A percentile compares a stretch with the other conserved stretches of the same genome.
phyloP scores from a whole-genome alignment of 2,888 invertebrate genomes.

The Leucophora obtusa region DNA sequence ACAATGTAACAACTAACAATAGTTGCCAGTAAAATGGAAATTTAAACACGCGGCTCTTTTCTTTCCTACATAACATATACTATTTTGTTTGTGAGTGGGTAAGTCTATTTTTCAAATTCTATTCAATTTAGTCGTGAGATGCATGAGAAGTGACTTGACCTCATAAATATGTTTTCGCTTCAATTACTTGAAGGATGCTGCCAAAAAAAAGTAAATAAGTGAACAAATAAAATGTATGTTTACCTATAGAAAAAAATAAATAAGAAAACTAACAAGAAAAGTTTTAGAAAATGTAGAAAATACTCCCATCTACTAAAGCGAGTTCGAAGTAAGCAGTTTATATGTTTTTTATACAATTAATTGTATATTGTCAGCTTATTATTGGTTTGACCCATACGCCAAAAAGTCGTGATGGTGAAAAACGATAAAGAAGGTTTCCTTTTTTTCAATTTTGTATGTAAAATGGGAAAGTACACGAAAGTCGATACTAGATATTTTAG shows the following conservation, averaged over 20 bases:
- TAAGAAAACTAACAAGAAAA: slow-evolving; percentile 21
- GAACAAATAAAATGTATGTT: background rate
- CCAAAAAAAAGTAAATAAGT: background rate
- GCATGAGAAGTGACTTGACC: slow-evolving; percentile 47
- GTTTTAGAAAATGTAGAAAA: background rate
- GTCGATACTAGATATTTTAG: too few relatives aligned
- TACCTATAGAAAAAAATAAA: background rate
- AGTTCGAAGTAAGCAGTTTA: background rate
- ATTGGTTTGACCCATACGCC: too few relatives aligned
- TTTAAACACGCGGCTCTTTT: slow-evolving; percentile 23
- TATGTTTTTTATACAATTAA: slow-evolving; percentile 1
- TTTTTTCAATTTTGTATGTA: too few relatives aligned
- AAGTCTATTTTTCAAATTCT: background rate
- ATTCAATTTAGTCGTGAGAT: slow-evolving; percentile 6
- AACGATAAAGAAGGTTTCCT: too few relatives aligned
- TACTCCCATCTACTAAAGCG: background rate
- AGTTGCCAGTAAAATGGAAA: slow-evolving; percentile 23
- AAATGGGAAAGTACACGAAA: too few relatives aligned
- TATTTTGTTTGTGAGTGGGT: background rate
- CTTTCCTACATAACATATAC: background rate
- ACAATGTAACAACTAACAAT: background rate
- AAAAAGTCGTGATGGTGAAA: too few relatives aligned
- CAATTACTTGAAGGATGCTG: slow-evolving; percentile 22
- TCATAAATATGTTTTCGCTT: slow-evolving; percentile 48
- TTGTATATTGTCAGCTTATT: too few relatives aligned